phyloP scores from a whole-genome alignment of 2,888 invertebrate genomes.

The Cantharis rustica region DNA sequence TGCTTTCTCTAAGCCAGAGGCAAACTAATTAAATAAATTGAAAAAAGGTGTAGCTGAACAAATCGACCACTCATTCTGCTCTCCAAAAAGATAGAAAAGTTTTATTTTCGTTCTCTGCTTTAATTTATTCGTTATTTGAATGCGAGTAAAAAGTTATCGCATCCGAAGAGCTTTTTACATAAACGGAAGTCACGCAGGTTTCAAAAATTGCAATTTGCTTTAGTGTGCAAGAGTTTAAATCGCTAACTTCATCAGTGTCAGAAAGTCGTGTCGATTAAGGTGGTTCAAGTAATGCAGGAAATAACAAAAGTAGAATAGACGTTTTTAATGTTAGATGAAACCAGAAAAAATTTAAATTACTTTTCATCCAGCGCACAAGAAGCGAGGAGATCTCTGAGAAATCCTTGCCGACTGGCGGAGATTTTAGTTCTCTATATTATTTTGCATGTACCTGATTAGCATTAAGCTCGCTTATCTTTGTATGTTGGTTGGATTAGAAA shows the following conservation, averaged over 20 bases:
- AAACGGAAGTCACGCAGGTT: background rate
- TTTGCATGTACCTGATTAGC: too few relatives aligned
- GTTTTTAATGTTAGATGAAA: background rate
- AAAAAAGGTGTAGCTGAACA: background rate
- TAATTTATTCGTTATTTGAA: background rate
- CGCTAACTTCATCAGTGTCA: background rate
- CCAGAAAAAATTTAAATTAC: too few relatives aligned
- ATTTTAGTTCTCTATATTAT: too few relatives aligned
- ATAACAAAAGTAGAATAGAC: background rate
- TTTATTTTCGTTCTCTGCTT: background rate
- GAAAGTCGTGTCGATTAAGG: background rate
- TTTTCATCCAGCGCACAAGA: too few relatives aligned
- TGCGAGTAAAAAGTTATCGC: background rate
- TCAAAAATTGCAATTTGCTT: background rate
- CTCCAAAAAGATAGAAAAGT: background rate
- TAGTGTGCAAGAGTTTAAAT: background rate
- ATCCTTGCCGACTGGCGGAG: too few relatives aligned
- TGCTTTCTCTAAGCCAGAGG: background rate
- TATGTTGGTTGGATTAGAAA: too few relatives aligned
- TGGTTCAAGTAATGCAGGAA: background rate
- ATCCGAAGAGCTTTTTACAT: background rate
- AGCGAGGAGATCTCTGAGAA: too few relatives aligned
- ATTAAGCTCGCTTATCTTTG: too few relatives aligned
- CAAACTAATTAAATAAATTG: background rate
- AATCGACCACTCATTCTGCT: background rate